Conservation (phyloP, 2,888 invertebrate species). For the Encarsia formosa region DNA sequence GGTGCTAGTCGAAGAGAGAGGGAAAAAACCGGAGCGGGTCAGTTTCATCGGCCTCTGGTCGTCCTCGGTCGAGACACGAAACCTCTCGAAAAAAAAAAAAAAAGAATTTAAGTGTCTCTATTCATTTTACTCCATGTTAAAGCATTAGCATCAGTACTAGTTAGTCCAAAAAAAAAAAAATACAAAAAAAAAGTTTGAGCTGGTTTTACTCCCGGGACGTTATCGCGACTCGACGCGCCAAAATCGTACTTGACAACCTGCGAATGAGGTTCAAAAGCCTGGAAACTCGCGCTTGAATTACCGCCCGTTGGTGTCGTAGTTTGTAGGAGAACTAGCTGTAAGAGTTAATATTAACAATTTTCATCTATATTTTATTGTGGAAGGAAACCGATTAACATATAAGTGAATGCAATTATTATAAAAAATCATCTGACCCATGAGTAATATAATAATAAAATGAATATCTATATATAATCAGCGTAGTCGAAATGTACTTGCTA, state of each 20-base stretch:
- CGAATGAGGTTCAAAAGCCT: background rate
- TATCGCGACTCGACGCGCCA: background rate
- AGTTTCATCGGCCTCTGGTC: too few species aligned
- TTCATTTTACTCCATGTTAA: conserved; percentile 8
- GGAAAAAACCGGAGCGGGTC: too few species aligned
- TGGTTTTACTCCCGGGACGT: too few species aligned
- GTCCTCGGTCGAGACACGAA: too few species aligned
- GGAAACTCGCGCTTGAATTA: background rate
- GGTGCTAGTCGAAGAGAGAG: too few species aligned
- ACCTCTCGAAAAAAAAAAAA: background rate
- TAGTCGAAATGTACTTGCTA: conserved; percentile 26
- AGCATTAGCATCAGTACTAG: background rate
- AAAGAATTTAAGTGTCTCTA: conserved; percentile 7
- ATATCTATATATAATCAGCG: conserved; percentile 7
- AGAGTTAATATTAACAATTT: too few species aligned
- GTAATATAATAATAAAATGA: background rate
- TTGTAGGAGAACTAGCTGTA: too few species aligned
- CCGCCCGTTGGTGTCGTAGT: background rate
- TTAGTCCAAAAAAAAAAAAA: background rate
- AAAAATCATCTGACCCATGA: background rate
- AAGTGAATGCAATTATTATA: background rate
- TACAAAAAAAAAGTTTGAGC: conserved; percentile 10
- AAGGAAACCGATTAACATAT: background rate
- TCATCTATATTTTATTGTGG: too few species aligned
- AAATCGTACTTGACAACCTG: background rate